Percentiles rank a stretch among this genome's conserved stretches.
Evolutionary conservation across 2,113 vertebrate species (phyloP).

Genomic region (Baryphthengus martii): DNA sequence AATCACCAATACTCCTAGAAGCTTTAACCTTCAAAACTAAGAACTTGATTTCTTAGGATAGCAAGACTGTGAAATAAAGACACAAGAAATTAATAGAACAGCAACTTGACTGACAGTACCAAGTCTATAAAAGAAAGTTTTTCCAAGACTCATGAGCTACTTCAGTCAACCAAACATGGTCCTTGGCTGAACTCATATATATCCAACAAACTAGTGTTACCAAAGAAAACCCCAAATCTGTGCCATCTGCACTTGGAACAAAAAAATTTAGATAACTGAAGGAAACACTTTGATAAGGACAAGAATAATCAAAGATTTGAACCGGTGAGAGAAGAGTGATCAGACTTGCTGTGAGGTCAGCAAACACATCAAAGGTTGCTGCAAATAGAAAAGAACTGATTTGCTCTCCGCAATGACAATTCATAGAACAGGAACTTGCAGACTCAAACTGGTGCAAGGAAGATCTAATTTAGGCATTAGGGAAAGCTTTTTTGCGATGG

Average conservation of each 20-base stretch:
- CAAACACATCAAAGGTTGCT: constrained; percentile 1
- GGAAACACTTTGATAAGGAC: background rate
- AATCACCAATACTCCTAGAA: background rate
- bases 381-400: background rate
- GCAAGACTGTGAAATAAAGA: background rate
- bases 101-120: background rate
- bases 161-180: background rate
- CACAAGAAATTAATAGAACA: background rate
- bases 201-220: background rate
- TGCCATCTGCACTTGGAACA: background rate
- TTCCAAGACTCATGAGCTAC: background rate
- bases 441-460: background rate
- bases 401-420: background rate
- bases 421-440: background rate
- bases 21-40: background rate
- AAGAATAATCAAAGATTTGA: background rate
- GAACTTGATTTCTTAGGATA: background rate
- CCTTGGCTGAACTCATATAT: background rate
- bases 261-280: background rate
- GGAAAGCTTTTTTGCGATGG: background rate
- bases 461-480: background rate
- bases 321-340: background rate
- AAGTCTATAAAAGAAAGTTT: background rate
- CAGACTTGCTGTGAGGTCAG: constrained; percentile 2
- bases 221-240: background rate